A percentile compares a stretch with the other conserved stretches of the same genome.
phyloP scores from a whole-genome alignment of 1,140 invertebrate species.

The Apis laboriosa region DNA sequence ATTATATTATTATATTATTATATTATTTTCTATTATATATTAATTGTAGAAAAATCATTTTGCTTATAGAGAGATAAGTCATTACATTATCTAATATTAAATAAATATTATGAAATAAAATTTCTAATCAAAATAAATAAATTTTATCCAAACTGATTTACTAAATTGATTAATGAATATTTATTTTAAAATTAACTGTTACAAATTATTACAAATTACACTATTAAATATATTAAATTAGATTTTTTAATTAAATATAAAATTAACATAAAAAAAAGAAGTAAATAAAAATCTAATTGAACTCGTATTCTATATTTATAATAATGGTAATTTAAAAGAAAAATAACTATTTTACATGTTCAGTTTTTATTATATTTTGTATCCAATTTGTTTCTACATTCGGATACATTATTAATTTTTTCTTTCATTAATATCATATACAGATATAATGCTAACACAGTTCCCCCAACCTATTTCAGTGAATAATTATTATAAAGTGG shows the following conservation, averaged over 20 bases:
- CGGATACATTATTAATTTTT: conserved; percentile 41
- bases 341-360: neutral
- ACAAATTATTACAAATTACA: no score
- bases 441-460: conserved; percentile 44
- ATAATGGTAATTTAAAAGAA: neutral
- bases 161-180: no score
- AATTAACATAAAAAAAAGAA: no score
- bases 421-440: conserved; percentile 43
- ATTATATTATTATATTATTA: no score
- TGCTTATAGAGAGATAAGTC: neutral
- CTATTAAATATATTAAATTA: neutral
- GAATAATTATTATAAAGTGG: conserved; percentile 18
- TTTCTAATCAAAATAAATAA: neutral
- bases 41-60: neutral
- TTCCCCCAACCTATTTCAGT: neutral
- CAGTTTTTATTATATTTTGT: conserved; percentile 48
- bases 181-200: no score
- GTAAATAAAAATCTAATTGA: no score
- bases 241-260: neutral
- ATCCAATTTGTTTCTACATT: conserved; percentile 46
- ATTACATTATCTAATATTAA: neutral
- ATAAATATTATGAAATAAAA: conserved; percentile 1
- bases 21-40: neutral
- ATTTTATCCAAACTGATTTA: neutral
- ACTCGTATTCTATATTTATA: no score